phyloP scores from a whole-genome alignment of 2,113 vertebrate species.

The Seriola rivoliana region DNA sequence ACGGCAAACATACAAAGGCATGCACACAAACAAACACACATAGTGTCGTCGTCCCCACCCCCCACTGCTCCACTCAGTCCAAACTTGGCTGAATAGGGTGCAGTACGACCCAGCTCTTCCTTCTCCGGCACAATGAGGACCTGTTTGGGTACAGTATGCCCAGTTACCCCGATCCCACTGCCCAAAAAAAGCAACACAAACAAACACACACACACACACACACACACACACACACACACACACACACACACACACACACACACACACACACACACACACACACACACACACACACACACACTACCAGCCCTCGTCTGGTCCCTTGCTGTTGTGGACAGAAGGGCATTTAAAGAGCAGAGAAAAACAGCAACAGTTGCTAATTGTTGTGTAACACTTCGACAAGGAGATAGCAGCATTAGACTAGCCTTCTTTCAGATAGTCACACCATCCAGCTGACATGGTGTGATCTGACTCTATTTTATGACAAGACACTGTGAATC shows the following conservation, averaged over 20 bases:
- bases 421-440: neutral
- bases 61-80: neutral
- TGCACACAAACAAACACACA: slow-evolving; percentile 35
- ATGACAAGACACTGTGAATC: neutral
- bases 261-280: slow-evolving; percentile 32
- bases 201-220: slow-evolving; percentile 20
- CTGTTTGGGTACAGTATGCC: slow-evolving; percentile 88
- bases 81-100: slow-evolving; percentile 64
- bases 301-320: slow-evolving; percentile 42
- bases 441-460: slow-evolving; percentile 33
- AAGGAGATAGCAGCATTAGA: slow-evolving; percentile 17
- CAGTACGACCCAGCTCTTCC: slow-evolving; percentile 78
- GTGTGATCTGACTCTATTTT: neutral
- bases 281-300: slow-evolving; percentile 72
- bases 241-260: slow-evolving; percentile 71
- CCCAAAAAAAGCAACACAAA: slow-evolving; percentile 56
- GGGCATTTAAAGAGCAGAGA: slow-evolving; percentile 65
- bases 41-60: neutral
- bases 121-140: slow-evolving; percentile 91
- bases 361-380: slow-evolving; percentile 71
- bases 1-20: slow-evolving; percentile 17
- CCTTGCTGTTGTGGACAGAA: slow-evolving; percentile 70
- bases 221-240: slow-evolving; percentile 24
- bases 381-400: slow-evolving; percentile 56
- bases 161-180: slow-evolving; percentile 56